Evolutionary conservation across 1,140 invertebrate genomes (phyloP).

Genomic region (Drosophila erecta): DNA sequence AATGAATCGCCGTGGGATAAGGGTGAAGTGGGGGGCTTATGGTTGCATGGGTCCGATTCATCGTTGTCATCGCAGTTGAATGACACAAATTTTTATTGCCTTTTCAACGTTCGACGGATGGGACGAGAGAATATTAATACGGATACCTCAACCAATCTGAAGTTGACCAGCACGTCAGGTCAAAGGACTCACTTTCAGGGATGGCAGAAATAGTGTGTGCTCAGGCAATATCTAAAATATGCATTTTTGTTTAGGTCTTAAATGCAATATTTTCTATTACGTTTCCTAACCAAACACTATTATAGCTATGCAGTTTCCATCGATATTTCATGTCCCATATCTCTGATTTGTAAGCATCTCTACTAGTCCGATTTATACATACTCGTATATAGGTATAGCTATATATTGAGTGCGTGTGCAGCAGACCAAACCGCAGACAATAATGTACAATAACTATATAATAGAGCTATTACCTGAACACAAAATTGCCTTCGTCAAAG

Average conservation of each 20-base stretch:
- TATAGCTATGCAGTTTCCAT: no score
- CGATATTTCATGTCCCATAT: neutral
- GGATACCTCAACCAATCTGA: slow-evolving; percentile 1
- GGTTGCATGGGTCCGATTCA: slow-evolving; percentile 13
- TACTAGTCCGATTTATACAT: neutral
- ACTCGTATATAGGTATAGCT: neutral
- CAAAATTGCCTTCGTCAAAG: slow-evolving; percentile 65
- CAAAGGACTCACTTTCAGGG: slow-evolving; percentile 15
- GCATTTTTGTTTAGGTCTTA: no score
- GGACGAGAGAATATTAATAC: slow-evolving; percentile 18
- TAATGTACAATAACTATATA: slow-evolving; percentile 81
- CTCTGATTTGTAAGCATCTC: neutral
- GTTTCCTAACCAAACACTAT: neutral
- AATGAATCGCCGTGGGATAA: slow-evolving; percentile 27
- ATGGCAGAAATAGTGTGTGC: neutral
- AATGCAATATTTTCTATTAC: neutral
- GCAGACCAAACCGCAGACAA: slow-evolving; percentile 57
- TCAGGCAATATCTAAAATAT: no score
- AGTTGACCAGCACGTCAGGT: slow-evolving; percentile 28
- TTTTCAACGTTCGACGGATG: slow-evolving; percentile 43
- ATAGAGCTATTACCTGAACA: slow-evolving; percentile 70
- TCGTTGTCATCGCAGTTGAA: slow-evolving; percentile 57
- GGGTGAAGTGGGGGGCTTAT: neutral
- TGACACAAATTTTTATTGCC: slow-evolving; percentile 78
- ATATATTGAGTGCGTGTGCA: slow-evolving; percentile 25